Evolutionary conservation across 2,888 invertebrate species (phyloP), one percentile per base, ranked within the genome.

Genomic region (Meiosimyza platycephala): DNA sequence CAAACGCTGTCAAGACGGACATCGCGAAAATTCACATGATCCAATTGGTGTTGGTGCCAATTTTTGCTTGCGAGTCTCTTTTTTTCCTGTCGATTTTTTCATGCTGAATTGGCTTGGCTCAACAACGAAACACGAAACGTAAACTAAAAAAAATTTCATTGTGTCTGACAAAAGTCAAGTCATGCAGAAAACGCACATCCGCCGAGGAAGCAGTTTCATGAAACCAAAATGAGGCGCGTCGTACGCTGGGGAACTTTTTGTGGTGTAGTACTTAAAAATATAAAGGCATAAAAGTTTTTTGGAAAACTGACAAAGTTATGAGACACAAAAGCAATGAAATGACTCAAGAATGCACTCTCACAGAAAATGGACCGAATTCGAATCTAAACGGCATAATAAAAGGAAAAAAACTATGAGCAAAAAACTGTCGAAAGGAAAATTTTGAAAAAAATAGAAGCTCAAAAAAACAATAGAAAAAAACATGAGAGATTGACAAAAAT

Each of bases 121-220:
- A 22, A 68, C 72, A 74, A 50, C 71, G 75, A 73, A 76, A 75
- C 76, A 75, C 75, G 75, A 76, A 75, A 76, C 75, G 72, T 47
- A 68, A 71, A 60, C 62, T 33, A 62, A 47, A 22, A 47, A 22
- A 47, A 18, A 54, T 18, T n/a, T 62, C 62, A 62, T 16, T 54
- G 47, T 63, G 50, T 50, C 57, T 22, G 71, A 65, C 59, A 18
- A 62, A 18, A 72, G 73, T 54, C 75, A 74, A 75, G 72, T 77
- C 75, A 76, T 76, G 76, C 74, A 75, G 75, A 76, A 75, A 76
- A 76, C 78, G 62, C 74, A 74, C 81, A 80, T 78, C 77, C 79
- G 75, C 75, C 76, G 54, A 51, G 50, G 57, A 68, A 68, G 48
- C 59, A 50, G 50, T 68, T 68, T 15, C 11, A 54, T 18, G 54